These are phyloP conservation scores for Psophia crepitans DNA, from an alignment of 2,113 vertebrate genomes.

Conservation along the genomic window DNA sequence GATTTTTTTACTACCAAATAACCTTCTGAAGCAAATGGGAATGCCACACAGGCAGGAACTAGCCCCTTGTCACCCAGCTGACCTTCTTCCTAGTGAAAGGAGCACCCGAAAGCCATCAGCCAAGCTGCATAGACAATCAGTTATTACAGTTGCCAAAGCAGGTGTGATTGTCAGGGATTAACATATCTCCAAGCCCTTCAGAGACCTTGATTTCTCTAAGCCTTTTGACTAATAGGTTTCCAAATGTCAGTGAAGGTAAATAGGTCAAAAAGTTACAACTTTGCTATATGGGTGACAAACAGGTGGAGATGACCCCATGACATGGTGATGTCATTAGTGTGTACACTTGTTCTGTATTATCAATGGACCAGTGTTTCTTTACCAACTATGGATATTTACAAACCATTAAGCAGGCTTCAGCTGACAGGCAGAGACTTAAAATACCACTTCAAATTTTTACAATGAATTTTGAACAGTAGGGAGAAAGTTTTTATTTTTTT, in stretches of 20 bases:
- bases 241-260: constrained; percentile 81
- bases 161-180: constrained; percentile 85
- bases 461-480: neutral
- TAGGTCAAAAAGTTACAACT: constrained; percentile 84
- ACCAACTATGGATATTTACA: constrained; percentile 56
- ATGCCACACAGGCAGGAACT: constrained; percentile 79
- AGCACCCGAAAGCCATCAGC: constrained; percentile 70
- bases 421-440: constrained; percentile 29
- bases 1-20: constrained; percentile 62
- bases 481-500: neutral
- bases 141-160: constrained; percentile 89
- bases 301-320: constrained; percentile 78
- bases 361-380: constrained; percentile 67
- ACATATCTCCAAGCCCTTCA: constrained; percentile 77
- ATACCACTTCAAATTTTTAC: constrained; percentile 1
- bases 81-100: constrained; percentile 75
- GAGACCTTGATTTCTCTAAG: constrained; percentile 69
- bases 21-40: constrained; percentile 72
- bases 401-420: constrained; percentile 38
- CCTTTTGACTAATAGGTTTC: constrained; percentile 82
- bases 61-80: constrained; percentile 77
- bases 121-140: constrained; percentile 86
- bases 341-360: constrained; percentile 72
- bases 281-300: constrained; percentile 74
- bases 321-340: constrained; percentile 73